Evolutionary conservation across 2,888 invertebrate genomes (phyloP), one percentile per base, ranked within the genome.

Genomic region (Stenoptilia bipunctidactyla): DNA sequence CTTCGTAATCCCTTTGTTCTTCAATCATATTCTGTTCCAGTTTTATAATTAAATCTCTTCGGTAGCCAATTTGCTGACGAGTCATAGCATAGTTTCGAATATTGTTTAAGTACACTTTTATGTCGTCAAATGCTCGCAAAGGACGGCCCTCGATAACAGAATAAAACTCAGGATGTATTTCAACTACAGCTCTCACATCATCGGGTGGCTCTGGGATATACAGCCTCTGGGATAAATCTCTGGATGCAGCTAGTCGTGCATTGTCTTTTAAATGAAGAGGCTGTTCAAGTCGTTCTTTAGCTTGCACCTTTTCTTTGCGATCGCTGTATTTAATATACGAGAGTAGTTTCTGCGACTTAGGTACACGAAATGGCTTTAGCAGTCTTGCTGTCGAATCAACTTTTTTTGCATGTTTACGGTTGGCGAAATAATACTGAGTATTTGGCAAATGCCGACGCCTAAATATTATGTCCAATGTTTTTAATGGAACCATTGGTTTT

Each of bases 101-200:
- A 42, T 87, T 85, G 25, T 73, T 72, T 2, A 89, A 60, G 54
- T 90, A 90, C 6, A 86, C 75, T 47, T 83, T 75, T 37, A 86
- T 75, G 44, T 87, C 87, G 46, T 89, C 86, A 48, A 82, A 85
- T 50, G 86, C 84, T 38, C 84, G 73, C 15, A 88, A 73, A 1
- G 88, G 86, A 25, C 89, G 79, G 5, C 89, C 89, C 61, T 86
- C 85, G 27, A 89, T 80, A 27, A 87, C 85, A 1, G 84, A 83
- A 56, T 88, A 90, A 61, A 89, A 90, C 46, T 87, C 85, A 0
- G 89, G 87, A 58, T 90, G 89, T 30, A 90, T 80, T 62, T 90
- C 89, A 12, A 87, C 75, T 37, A 90, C 86, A 1, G 88, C 86
- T 47, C 84, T 80, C 15, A 86, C 83, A 45, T 79, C 79, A 50